Conservation (phyloP, 2,888 invertebrate species). For the Sipha maydis region DNA sequence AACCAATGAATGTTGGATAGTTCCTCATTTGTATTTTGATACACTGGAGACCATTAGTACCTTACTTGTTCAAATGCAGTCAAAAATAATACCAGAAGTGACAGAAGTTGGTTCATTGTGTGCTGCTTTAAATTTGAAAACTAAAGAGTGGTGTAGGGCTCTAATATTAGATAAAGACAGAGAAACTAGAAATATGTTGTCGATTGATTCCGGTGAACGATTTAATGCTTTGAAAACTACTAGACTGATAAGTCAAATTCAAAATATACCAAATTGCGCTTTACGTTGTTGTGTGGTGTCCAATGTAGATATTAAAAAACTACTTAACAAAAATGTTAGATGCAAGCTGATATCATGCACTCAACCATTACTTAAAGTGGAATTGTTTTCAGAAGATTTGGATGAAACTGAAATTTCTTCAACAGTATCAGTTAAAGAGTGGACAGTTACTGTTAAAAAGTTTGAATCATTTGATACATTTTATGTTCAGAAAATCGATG, state of each 20-base stretch:
- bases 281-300: constrained; percentile 6
- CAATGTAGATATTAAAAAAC: constrained; percentile 21
- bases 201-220: constrained; percentile 40
- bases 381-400: neutral
- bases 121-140: constrained; percentile 37
- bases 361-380: constrained; percentile 20
- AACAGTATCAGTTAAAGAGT: neutral
- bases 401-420: neutral
- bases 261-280: constrained; percentile 51
- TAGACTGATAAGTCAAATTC: constrained; percentile 43
- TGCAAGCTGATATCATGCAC: constrained; percentile 30
- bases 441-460: neutral
- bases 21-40: constrained; percentile 40
- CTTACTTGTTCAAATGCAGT: constrained; percentile 33
- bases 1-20: constrained; percentile 32
- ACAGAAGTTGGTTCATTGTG: constrained; percentile 52
- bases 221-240: constrained; percentile 36
- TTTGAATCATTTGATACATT: constrained; percentile 51
- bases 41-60: neutral
- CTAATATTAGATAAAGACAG: constrained; percentile 1
- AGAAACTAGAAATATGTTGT: constrained; percentile 12
- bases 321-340: constrained; percentile 15
- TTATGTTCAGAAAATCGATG: neutral
- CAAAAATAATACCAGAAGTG: constrained; percentile 32
- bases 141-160: constrained; percentile 40